Evolutionary conservation across 2,113 vertebrate species (phyloP), one percentile per base, ranked within the genome.

Genomic region (Platichthys stellatus): DNA sequence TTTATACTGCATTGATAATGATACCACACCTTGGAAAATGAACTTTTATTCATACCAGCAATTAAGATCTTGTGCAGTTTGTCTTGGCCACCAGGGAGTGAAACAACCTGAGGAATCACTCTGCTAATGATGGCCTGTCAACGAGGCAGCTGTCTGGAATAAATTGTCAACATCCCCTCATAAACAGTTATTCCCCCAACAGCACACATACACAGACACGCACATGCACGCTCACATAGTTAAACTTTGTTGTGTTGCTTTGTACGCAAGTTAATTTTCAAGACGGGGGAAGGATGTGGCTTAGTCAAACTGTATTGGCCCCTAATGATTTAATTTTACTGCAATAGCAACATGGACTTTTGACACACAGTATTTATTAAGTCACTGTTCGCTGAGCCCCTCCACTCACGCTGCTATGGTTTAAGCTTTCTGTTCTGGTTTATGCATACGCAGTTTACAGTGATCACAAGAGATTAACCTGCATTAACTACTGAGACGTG

Each of bases 41-140:
- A 94, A 95, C 91, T 91, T 92, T 93, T 93, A 94, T 94, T 94
- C 93, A 92, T 91, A 93, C 84, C 71, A 92, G 93, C 94, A 94
- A 94, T 94, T 94, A 93, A 93, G 89, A 94, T 93, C 86, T 86
- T 90, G 89, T 70, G 89, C 92, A 91, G 90, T 95, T 94, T 94
- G 92, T 95, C 90, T 91, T 71, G 78, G 92, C 93, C 94, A 89
- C 89, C 56, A 54, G 94, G 91, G 94, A 95, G 85, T 85, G 83
- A 87, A 91, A 84, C 90, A 92, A 94, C 93, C 92, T 93, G 88
- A 94, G 92, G 93, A 94, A 95, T 93, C 86, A 73, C 86, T 89
- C 82, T 70, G 83, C 92, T 95, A 95, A 95, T 95, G 93, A 95
- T 93, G 92, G 90, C 88, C 94, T 94, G 94, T 95, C 94, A 95